These are phyloP conservation scores for Tenodera sinensis DNA, from an alignment of 2,888 invertebrate genomes.

Conservation along the genomic window DNA sequence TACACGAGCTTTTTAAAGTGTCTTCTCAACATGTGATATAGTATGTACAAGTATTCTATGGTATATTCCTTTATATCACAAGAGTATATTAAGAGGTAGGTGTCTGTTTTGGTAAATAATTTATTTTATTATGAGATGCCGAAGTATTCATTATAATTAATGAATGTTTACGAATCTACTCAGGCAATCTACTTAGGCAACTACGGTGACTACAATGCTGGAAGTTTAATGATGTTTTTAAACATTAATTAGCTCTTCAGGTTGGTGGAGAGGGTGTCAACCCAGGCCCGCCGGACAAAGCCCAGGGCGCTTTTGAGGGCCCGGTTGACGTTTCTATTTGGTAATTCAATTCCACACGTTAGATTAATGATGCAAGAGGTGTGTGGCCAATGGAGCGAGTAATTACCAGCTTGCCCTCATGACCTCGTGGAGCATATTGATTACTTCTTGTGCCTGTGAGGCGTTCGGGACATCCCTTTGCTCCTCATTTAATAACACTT, in stretches of 20 bases:
- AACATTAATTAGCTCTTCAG: background rate
- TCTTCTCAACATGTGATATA: too few relatives aligned
- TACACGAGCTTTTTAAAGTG: too few relatives aligned
- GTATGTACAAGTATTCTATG: too few relatives aligned
- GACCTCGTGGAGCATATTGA: background rate
- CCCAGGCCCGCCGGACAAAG: background rate
- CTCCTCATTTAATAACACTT: too few relatives aligned
- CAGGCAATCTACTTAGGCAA: too few relatives aligned
- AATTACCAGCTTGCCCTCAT: background rate
- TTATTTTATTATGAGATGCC: too few relatives aligned
- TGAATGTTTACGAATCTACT: too few relatives aligned
- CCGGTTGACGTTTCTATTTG: background rate
- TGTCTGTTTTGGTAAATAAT: too few relatives aligned
- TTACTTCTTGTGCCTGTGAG: background rate
- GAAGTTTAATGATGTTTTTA: background rate
- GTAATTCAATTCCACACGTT: background rate
- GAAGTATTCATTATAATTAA: too few relatives aligned
- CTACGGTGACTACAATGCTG: background rate
- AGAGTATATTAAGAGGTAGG: too few relatives aligned
- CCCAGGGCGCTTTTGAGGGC: background rate
- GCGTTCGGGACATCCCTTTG: background rate
- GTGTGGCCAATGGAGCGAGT: background rate
- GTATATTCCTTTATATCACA: too few relatives aligned
- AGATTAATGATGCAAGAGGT: background rate
- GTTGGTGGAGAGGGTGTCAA: too few relatives aligned